phyloP scores from a whole-genome alignment of 2,888 invertebrate genomes.

The Noctua fimbriata region DNA sequence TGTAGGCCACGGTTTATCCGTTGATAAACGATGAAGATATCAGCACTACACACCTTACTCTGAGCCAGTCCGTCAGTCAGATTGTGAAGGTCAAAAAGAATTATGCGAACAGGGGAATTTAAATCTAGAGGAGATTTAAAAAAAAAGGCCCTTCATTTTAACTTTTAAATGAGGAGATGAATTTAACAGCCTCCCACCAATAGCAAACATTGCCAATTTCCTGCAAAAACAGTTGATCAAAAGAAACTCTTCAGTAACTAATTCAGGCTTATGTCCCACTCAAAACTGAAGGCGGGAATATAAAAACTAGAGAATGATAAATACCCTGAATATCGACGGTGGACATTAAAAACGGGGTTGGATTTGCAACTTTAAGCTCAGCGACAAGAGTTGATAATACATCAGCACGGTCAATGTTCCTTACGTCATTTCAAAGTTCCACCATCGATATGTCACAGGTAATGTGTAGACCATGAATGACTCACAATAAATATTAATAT shows the following conservation, averaged over 20 bases:
- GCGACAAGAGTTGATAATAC: not conserved
- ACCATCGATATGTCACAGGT: constrained; percentile 35
- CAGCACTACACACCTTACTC: no score
- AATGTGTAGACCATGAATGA: constrained; percentile 45
- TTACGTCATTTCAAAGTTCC: not conserved
- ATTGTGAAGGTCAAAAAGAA: not conserved
- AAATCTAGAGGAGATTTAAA: no score
- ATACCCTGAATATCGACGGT: not conserved
- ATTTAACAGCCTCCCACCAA: not conserved
- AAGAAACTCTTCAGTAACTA: constrained; percentile 12
- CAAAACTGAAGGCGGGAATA: not conserved
- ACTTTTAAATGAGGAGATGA: not conserved
- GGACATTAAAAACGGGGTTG: not conserved
- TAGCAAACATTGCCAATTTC: not conserved
- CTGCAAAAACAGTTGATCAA: not conserved
- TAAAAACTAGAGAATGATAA: constrained; percentile 8
- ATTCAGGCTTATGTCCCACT: not conserved
- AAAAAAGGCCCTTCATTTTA: not conserved
- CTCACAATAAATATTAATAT: constrained; percentile 52
- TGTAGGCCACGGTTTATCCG: no score
- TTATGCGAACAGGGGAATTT: no score
- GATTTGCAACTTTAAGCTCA: not conserved
- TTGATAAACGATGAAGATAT: no score
- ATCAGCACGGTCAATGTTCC: not conserved
- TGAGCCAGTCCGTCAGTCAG: not conserved